Percentiles rank a stretch among this genome's conserved stretches.
phyloP scores from a whole-genome alignment of 2,113 vertebrate species.

The Zonotrichia leucophrys region DNA sequence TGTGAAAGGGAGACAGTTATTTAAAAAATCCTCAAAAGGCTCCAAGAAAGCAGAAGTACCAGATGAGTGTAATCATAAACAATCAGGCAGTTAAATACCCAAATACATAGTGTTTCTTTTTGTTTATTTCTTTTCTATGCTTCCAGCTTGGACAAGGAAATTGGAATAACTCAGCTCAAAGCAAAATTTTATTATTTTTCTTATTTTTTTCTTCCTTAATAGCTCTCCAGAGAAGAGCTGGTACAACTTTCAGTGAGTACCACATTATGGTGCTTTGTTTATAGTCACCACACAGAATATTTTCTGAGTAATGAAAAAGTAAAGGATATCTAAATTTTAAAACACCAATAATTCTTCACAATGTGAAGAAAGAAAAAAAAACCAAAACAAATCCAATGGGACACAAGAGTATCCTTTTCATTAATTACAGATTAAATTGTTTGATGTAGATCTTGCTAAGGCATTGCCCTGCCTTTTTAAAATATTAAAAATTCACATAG shows the following conservation, averaged over 20 bases:
- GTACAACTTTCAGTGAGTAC: not conserved
- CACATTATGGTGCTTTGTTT: not conserved
- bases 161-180: not conserved
- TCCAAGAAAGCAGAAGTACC: not conserved
- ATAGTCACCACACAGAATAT: not conserved
- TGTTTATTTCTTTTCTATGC: not conserved
- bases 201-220: not conserved
- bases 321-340: not conserved
- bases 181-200: not conserved
- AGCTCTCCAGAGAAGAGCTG: not conserved
- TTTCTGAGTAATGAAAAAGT: not conserved
- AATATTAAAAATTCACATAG: not conserved
- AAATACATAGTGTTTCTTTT: not conserved
- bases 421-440: not conserved
- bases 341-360: not conserved
- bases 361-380: not conserved
- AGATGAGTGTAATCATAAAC: not conserved
- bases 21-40: not conserved
- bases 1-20: not conserved
- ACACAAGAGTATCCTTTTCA: not conserved
- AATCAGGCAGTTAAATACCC: not conserved
- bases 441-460: not conserved
- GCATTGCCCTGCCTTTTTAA: not conserved
- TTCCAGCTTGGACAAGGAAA: not conserved
- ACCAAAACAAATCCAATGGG: not conserved